Evolutionary conservation across 2,888 invertebrate genomes (phyloP).

Genomic region (Chloroclysta siterata): DNA sequence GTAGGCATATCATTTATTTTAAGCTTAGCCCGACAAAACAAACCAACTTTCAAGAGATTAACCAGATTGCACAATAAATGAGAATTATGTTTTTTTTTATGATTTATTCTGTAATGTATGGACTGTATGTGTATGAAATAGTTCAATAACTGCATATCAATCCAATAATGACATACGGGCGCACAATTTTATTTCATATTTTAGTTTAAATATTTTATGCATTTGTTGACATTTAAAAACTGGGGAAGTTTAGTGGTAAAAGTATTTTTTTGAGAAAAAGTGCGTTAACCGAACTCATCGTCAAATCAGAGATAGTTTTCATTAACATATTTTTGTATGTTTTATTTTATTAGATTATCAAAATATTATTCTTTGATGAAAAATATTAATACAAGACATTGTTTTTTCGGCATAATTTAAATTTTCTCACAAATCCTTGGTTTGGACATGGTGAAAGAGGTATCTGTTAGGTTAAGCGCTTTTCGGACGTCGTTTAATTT

Average conservation of each 20-base stretch:
- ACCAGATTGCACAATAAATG: not conserved
- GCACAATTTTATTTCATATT: no score
- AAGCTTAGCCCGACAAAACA: constrained; percentile 4
- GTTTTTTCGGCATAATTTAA: not conserved
- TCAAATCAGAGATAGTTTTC: no score
- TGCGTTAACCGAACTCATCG: no score
- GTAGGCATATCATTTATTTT: constrained; percentile 18
- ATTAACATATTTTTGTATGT: no score
- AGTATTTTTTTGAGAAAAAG: no score
- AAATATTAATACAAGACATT: not conserved
- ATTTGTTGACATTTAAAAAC: not conserved
- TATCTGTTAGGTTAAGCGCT: constrained; percentile 15
- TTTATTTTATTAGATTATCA: not conserved
- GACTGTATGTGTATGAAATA: no score
- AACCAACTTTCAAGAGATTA: not conserved
- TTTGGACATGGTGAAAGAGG: constrained; percentile 11
- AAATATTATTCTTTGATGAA: not conserved
- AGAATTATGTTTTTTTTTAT: no score
- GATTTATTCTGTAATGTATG: no score
- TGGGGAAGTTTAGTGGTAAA: not conserved
- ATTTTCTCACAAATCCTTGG: not conserved
- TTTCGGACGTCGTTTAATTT: constrained; percentile 24
- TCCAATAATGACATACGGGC: no score
- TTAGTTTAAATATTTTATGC: no score
- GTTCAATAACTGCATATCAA: no score